phyloP scores from a whole-genome alignment of 2,888 invertebrate genomes.

The Poecilobothrus nobilitatus region DNA sequence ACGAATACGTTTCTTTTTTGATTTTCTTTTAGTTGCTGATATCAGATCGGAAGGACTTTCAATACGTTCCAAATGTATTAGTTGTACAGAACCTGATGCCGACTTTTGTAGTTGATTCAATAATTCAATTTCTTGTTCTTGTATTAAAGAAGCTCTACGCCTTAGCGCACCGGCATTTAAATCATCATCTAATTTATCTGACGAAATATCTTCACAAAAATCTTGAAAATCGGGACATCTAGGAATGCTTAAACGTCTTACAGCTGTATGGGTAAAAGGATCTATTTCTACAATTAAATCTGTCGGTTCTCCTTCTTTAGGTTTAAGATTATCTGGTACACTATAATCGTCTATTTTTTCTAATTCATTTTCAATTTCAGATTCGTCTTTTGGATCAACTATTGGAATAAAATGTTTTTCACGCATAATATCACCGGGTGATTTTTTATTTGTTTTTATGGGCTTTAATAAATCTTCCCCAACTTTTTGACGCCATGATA shows the following conservation, averaged over 20 bases:
- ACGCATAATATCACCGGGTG: constrained; percentile 63
- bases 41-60: constrained; percentile 29
- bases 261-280: constrained; percentile 33
- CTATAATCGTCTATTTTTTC: constrained; percentile 13
- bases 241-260: constrained; percentile 38
- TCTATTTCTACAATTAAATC: constrained; percentile 30
- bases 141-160: constrained; percentile 46
- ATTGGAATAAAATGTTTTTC: constrained; percentile 63
- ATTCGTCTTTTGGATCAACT: constrained; percentile 46
- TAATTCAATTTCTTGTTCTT: constrained; percentile 46
- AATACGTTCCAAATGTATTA: constrained; percentile 38
- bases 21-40: constrained; percentile 28
- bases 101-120: constrained; percentile 40
- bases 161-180: constrained; percentile 49
- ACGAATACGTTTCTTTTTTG: constrained; percentile 35
- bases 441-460: constrained; percentile 46
- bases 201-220: constrained; percentile 49
- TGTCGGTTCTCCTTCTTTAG: constrained; percentile 23
- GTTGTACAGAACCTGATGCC: constrained; percentile 35
- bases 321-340: constrained; percentile 21
- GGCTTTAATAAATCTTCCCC: constrained; percentile 47
- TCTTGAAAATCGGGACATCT: constrained; percentile 49
- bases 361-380: constrained; percentile 28
- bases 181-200: constrained; percentile 47
- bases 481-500: constrained; percentile 54